Base-by-base conservation (phyloP, 2,888 invertebrate species). In the Meandrusa payeni region DNA sequence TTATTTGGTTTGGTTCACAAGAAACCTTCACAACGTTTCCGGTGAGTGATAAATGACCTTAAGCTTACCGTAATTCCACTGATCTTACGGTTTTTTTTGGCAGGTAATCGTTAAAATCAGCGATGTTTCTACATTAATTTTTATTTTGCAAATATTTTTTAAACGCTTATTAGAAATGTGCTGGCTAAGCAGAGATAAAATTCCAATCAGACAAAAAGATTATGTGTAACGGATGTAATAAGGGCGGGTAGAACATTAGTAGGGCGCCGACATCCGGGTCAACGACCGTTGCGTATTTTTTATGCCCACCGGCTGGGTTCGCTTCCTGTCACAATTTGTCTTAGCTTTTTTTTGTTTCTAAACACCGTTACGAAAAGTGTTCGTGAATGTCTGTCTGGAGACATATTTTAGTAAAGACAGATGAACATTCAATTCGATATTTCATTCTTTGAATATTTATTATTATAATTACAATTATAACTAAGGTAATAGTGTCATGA, bases 281-380 rank as follows among this genome's bases (percentile, higher is more conserved):
- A 62, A 61, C 81, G 72, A 79, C 85, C 72, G 42, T 49, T 52
- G 52, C 55, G 47, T 54, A 57, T 72, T 63, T 81, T 82, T 78
- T 76, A 67, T 69, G 59, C 57, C 57, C 72, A 76, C 77, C 86
- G 81, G 77, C 78, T 82, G 85, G 61, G 70, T 63, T 54, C 64
- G 70, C 59, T 83, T 87, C 87, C 87, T 79, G 86, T 80, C 77
- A 80, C 78, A 78, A 75, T 82, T 81, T 74, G 80, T 75, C 72
- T 64, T 61, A 7, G 61, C 64, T 74, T 76, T 74, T 75, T 75
- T 61, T 69, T 55, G 51, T 39, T 33, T 45, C 49, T 43, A 52
- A 63, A 69, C 74, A 76, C 75, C 76, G 78, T 69, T 69, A 73
- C 70, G 61, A 59, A 59, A 50, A 56, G 64, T 69, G 64, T 68